phyloP scores from a whole-genome alignment of 2,113 vertebrate genomes.

The Dermatemys mawii region DNA sequence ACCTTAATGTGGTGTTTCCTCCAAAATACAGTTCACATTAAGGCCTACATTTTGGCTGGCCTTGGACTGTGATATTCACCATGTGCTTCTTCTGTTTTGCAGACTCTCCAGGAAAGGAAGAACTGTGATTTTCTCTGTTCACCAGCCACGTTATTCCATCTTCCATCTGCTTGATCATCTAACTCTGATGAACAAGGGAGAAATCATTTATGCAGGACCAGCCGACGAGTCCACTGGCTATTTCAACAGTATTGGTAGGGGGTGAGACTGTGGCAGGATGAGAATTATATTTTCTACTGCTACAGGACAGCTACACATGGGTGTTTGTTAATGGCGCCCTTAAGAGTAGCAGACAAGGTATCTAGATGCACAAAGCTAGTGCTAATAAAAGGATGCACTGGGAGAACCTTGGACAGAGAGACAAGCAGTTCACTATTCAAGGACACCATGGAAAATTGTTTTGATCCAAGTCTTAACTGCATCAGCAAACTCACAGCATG shows the following conservation, averaged over 20 bases:
- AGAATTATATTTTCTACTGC: not conserved
- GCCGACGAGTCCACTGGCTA: conserved; percentile 69
- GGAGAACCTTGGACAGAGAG: not conserved
- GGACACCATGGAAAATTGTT: not conserved
- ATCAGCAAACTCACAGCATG: not conserved
- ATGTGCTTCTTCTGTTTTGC: not conserved
- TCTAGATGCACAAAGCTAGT: not conserved
- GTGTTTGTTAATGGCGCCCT: not conserved
- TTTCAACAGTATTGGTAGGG: conserved; percentile 74
- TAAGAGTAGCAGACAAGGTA: not conserved
- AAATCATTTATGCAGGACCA: conserved; percentile 78
- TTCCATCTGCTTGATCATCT: conserved; percentile 82
- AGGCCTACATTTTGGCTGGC: not conserved
- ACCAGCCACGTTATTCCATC: conserved; percentile 85
- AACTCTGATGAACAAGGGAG: conserved; percentile 82
- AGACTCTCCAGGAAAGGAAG: conserved; percentile 80
- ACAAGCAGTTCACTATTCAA: not conserved
- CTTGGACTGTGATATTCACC: not conserved
- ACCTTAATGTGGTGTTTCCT: too few relatives aligned
- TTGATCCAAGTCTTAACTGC: not conserved
- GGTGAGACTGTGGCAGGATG: not conserved
- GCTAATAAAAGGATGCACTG: not conserved
- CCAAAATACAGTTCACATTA: not conserved
- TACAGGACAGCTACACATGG: not conserved
- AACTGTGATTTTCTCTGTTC: conserved; percentile 86